These are phyloP conservation scores for Gobiocypris rarus DNA, from an alignment of 2,113 vertebrate genomes.

Conservation along the genomic window DNA sequence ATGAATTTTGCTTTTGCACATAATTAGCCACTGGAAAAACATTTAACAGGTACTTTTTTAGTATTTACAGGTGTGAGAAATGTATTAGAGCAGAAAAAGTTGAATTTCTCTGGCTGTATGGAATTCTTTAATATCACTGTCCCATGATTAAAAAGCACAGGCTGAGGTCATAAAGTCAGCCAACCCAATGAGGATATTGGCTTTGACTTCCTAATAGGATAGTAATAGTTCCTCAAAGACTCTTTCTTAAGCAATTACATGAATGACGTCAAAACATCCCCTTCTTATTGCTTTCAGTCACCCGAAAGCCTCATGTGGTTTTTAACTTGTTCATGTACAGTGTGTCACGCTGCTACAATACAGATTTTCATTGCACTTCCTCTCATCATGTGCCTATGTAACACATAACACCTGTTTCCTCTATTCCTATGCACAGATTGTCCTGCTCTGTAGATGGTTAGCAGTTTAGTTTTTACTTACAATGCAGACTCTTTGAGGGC, in stretches of 20 bases:
- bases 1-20: not conserved
- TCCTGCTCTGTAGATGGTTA: not conserved
- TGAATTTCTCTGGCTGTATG: slow-evolving; percentile 5
- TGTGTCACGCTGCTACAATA: slow-evolving; percentile 53
- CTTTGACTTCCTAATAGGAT: slow-evolving; percentile 29
- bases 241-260: slow-evolving; percentile 10
- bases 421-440: slow-evolving; percentile 18
- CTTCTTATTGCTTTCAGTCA: not conserved
- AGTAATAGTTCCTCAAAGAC: slow-evolving; percentile 9
- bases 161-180: slow-evolving; percentile 15
- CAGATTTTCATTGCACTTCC: slow-evolving; percentile 39
- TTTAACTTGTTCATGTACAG: slow-evolving; percentile 51
- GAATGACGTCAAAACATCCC: not conserved
- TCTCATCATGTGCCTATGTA: slow-evolving; percentile 51
- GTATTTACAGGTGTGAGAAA: slow-evolving; percentile 9
- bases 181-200: slow-evolving; percentile 17
- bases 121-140: slow-evolving; percentile 1
- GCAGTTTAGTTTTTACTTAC: not conserved
- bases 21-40: not conserved
- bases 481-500: slow-evolving; percentile 45
- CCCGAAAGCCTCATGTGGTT: slow-evolving; percentile 24
- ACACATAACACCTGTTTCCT: slow-evolving; percentile 62
- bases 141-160: not conserved
- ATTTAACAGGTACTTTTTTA: not conserved
- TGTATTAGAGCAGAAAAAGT: not conserved